Evolutionary conservation across 1,140 invertebrate genomes (phyloP).

Genomic region (Drosophila ficusphila): DNA sequence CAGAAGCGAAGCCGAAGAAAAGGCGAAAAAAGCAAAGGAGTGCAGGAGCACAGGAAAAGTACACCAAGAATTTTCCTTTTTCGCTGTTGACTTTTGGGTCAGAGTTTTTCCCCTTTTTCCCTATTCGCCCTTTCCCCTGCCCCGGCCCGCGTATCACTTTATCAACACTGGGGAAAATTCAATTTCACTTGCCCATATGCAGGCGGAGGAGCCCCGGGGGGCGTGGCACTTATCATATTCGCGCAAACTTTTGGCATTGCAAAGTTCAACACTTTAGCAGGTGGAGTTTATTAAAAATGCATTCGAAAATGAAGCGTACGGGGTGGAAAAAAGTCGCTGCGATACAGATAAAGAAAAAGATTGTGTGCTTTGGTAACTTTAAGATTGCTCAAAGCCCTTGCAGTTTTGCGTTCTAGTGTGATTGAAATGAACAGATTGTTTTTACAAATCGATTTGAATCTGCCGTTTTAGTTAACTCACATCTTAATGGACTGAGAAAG

Average conservation of each 20-base stretch:
- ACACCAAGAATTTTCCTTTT: slow-evolving; percentile 46
- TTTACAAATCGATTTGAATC: too few relatives aligned
- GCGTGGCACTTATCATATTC: slow-evolving; percentile 75
- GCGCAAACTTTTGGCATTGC: slow-evolving; percentile 38
- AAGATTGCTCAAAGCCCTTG: too few relatives aligned
- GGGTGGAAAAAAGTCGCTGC: neutral
- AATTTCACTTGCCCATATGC: slow-evolving; percentile 73
- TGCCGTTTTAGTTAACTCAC: too few relatives aligned
- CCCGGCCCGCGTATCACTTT: slow-evolving; percentile 57
- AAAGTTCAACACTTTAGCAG: slow-evolving; percentile 49
- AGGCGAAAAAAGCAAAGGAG: slow-evolving; percentile 8
- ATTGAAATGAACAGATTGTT: too few relatives aligned
- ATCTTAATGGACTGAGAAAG: too few relatives aligned
- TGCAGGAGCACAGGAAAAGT: slow-evolving; percentile 20
- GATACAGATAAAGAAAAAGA: neutral
- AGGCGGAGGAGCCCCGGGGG: slow-evolving; percentile 10
- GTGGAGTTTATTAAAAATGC: slow-evolving; percentile 56
- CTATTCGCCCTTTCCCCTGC: neutral
- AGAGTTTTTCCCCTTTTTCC: slow-evolving; percentile 22
- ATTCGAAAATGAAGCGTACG: slow-evolving; percentile 39
- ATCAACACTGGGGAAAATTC: slow-evolving; percentile 74
- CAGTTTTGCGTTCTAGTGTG: neutral
- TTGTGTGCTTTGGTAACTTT: neutral
- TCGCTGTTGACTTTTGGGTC: slow-evolving; percentile 52
- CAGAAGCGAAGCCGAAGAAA: slow-evolving; percentile 32